phyloP scores from a whole-genome alignment of 1,140 invertebrate species.

The Tetragnatha versicolor region DNA sequence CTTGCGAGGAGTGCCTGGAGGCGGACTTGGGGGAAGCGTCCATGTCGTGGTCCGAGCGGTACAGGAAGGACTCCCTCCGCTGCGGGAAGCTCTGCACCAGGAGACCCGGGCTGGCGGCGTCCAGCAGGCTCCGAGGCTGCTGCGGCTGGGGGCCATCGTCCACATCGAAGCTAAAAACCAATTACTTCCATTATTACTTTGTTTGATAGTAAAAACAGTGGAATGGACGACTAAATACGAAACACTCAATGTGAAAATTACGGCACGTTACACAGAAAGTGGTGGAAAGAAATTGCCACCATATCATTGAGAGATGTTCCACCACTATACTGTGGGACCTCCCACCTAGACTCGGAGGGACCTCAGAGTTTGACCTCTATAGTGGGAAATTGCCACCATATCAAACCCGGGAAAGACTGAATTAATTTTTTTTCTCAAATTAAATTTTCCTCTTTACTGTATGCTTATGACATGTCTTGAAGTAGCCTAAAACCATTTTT shows the following conservation, averaged over 20 bases:
- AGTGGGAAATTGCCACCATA: too few relatives aligned
- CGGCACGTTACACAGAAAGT: not conserved
- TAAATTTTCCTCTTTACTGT: too few relatives aligned
- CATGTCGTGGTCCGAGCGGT: slow-evolving; percentile 95
- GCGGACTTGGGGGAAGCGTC: slow-evolving; percentile 97
- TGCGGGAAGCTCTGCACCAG: slow-evolving; percentile 90
- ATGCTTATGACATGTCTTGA: too few relatives aligned
- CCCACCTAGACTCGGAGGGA: too few relatives aligned
- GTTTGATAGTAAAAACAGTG: not conserved
- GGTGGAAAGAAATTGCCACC: not conserved
- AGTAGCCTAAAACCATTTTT: too few relatives aligned
- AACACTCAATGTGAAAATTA: too few relatives aligned
- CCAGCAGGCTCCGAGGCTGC: slow-evolving; percentile 45
- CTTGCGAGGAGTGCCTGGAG: slow-evolving; percentile 95
- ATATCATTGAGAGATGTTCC: too few relatives aligned
- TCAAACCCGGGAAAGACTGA: too few relatives aligned
- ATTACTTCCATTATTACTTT: too few relatives aligned
- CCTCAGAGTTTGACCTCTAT: too few relatives aligned
- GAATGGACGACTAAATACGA: not conserved
- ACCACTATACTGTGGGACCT: too few relatives aligned
- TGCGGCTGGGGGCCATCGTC: slow-evolving; percentile 55
- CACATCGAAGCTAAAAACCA: slow-evolving; percentile 54
- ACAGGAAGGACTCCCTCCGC: slow-evolving; percentile 94
- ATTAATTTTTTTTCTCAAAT: too few relatives aligned
- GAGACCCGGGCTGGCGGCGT: slow-evolving; percentile 73